Base-by-base conservation (phyloP, 64 coral and sea anemone genomes). In the Montipora foliosa region DNA sequence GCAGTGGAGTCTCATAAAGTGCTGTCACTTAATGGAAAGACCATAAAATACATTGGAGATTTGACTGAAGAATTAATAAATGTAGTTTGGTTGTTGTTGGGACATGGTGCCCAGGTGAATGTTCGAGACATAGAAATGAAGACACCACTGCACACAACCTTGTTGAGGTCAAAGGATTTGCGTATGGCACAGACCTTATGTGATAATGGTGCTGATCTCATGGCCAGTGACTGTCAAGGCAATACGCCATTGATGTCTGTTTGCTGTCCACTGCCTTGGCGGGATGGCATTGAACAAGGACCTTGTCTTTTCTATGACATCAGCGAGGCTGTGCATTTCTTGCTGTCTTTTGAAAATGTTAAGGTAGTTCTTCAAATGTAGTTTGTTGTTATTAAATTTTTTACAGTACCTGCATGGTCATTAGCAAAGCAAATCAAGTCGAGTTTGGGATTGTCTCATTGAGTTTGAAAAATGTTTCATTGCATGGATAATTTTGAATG, bases 221-320 rank as follows among this genome's bases (percentile, higher is more conserved):
- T 84, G 88, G 96, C 96, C 2, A 70, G 67, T 57, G 96, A 97
- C 71, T 88, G 93, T 19, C 91, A 87, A 77, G 96, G 96, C 13
- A 97, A 97, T 75, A 97, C 96, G 37, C 96, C 96, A 2, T 76
- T 97, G 16, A 97, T 97, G 96, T 87, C 96, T 17, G 45, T 97
- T 44, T 97, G 96, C 49, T 90, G 93, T 64, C 96, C 93, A 73
- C 53, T 97, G 50, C 96, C 96, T 8, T 97, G 96, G 96, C 76
- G 93, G 5, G 78, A 94, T 87, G 73, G 75, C 10, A 77, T 81
- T 24, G 96, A 94, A 24, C 91, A 89, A 79, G 96, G 96, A 45
- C 96, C 96, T 47, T 88, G 78, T 29, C 79, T 85, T 44, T 78
- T 85, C 47, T 79, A 50, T 78, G 89, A 95, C 77, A 83, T 97